Base-by-base conservation (phyloP, 2,113 vertebrate species). In the Columba livia region DNA sequence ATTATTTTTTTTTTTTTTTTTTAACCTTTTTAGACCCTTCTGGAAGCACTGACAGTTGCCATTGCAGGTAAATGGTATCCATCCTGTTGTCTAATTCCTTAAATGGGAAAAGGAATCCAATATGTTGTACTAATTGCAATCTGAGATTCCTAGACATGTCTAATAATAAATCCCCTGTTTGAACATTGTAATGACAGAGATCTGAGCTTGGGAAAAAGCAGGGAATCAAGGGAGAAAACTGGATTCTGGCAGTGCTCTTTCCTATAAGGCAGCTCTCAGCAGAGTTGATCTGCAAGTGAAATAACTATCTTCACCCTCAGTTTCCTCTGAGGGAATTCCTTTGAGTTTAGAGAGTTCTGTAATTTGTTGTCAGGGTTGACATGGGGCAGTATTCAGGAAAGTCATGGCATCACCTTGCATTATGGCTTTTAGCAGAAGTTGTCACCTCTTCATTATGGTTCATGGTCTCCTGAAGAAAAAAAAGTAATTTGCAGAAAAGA, bases 41-140 rank as follows among this genome's bases (percentile, higher is more conserved):
- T 99, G 95, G 99, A 99, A 97, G 98, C 99, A 8, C 74, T 99
- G 51, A 98, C 99, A 81, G 97, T 99, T 93, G 99, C 98, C 64
- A 98, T 98, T 95, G 97, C 98, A 89, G 97, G 99, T 99, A 98
- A 98, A 96, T 79, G 19, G 13, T 83, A 79, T 74, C 87, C 66
- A 50, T 93, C 28, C 11, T 67, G 15, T 71, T 89, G 17, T 67
- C 48, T 69, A 23, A 31, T 71, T 89, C 29, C 26, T 17, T 78
- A 94, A 74, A 69, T 29, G 51, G 70, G 57, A 65, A 89, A 64
- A 85, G 12, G 8, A 88, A 73, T 69, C 5, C 16, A 23, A 3
- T 53, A 31, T n/a, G 7, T 88, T 88, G 23, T 85, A 53, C 9
- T 34, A 50, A 51, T 62, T 72, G 44, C 16, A 6, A 3, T 60